A percentile compares a stretch with the other conserved stretches of the same genome.
Evolutionary conservation across 2,888 invertebrate genomes (phyloP).

Genomic region (Platerodrilus igneus): DNA sequence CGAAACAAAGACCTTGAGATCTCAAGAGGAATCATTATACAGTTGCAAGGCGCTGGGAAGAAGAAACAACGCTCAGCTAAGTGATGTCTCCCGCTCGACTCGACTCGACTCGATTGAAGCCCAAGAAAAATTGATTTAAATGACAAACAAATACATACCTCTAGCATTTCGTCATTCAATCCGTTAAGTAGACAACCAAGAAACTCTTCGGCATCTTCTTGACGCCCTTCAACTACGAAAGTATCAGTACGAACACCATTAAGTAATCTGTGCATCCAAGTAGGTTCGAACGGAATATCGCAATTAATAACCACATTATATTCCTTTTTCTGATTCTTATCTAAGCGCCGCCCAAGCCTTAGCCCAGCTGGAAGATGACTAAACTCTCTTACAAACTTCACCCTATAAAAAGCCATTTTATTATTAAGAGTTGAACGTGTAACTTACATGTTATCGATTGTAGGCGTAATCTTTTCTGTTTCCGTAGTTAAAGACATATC

Average conservation of each 20-base stretch:
- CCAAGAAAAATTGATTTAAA: conserved; percentile 12
- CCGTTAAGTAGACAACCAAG: conserved; percentile 88
- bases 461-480: conserved; percentile 63
- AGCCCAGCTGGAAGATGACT: conserved; percentile 59
- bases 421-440: too few species aligned
- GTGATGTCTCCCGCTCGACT: too few species aligned
- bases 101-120: conserved; percentile 17
- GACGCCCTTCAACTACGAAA: conserved; percentile 79
- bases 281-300: conserved; percentile 87
- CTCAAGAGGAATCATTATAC: too few species aligned
- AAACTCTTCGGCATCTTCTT: conserved; percentile 98
- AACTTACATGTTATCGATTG: conserved; percentile 91
- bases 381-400: conserved; percentile 76
- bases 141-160: conserved; percentile 51
- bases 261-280: conserved; percentile 78
- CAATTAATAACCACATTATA: conserved; percentile 50
- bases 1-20: too few species aligned
- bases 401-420: conserved; percentile 49
- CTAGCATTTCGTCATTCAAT: conserved; percentile 94
- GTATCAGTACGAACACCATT: conserved; percentile 66
- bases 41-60: too few species aligned
- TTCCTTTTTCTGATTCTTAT: conserved; percentile 54
- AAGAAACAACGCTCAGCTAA: too few species aligned
- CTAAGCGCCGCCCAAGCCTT: conserved; percentile 48
- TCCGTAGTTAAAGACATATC: conserved; percentile 53